Percentiles rank a stretch among this genome's conserved stretches.
Conservation (phyloP, 2,888 invertebrate species). For the Cetonia aurata region DNA sequence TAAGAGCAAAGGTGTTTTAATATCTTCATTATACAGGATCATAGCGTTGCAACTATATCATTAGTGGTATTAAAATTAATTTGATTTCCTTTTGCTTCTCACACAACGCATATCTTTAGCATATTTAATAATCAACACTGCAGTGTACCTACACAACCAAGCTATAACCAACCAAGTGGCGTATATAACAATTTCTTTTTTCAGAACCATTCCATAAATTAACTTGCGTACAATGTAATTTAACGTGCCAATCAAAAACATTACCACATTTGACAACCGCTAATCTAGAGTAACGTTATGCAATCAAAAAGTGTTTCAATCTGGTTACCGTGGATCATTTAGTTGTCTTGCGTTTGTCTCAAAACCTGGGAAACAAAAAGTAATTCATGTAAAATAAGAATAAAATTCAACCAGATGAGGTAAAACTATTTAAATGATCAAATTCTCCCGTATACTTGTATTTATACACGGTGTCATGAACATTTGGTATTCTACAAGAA, state of each 20-base stretch:
- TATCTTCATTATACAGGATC: slow-evolving; percentile 16
- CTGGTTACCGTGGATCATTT: slow-evolving; percentile 28
- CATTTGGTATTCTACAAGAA: too few species aligned
- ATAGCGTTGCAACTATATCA: slow-evolving; percentile 12
- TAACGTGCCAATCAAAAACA: slow-evolving; percentile 38
- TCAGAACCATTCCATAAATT: slow-evolving; percentile 36
- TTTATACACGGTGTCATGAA: too few species aligned
- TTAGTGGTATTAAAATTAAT: slow-evolving; percentile 33
- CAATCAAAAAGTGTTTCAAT: slow-evolving; percentile 32
- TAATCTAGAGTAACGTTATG: slow-evolving; percentile 38
- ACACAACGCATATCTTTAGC: slow-evolving; percentile 21
- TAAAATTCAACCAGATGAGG: background rate
- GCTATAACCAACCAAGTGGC: slow-evolving; percentile 10
- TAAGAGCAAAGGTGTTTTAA: slow-evolving; percentile 23
- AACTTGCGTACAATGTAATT: slow-evolving; percentile 35
- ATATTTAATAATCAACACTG: slow-evolving; percentile 21
- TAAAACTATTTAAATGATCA: too few species aligned
- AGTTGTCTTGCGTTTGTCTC: slow-evolving; percentile 31
- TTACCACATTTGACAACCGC: slow-evolving; percentile 37
- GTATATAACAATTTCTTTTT: slow-evolving; percentile 4
- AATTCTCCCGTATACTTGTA: too few species aligned
- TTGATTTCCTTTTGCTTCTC: slow-evolving; percentile 12
- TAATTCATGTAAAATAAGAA: slow-evolving; percentile 29
- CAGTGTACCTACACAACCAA: background rate
- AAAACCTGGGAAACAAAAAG: slow-evolving; percentile 20